Base-by-base conservation (phyloP, 2,113 vertebrate species). In the Scytalopus superciliaris region DNA sequence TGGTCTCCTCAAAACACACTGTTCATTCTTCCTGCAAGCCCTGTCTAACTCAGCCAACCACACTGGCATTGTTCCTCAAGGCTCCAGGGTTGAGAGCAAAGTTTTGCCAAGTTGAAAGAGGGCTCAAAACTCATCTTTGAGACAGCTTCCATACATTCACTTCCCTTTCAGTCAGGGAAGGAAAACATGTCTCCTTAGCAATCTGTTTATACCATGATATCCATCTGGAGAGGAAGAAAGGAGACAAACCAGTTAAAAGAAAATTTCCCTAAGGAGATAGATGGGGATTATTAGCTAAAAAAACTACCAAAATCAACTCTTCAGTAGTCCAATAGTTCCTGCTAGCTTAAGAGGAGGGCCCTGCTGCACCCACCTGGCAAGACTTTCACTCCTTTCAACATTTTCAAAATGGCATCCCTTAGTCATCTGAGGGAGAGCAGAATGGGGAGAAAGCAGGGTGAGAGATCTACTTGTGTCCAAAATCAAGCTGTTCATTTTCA, bases 151-250 rank as follows among this genome's bases (percentile, higher is more conserved):
- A 70, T 45, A 53, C 1, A 0, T 55, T 85, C 19, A 11, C 62
- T 72, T 87, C 31, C 40, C 59, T 79, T 78, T 50, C 47, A 89
- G 42, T 33, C 35, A 67, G 31, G 35, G 14, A 87, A 91, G 33
- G 56, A 82, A 87, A 42, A 49, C 0, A 1, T 18, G 74, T 87
- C 81, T 75, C 73, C 90, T 59, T 17, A 35, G 47, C 49, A 56
- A 87, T 39, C 75, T 81, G 69, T 31, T 89, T 52, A 68, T 35
- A 79, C 17, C 18, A 4, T 45, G 40, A 67, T 52, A 85, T 3
- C 78, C 73, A 68, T 57, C 53, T 56, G 78, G 28, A 73, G 60
- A 85, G 31, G 31, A 81, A 78, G 64, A 73, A 91, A 87, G 35
- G 35, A 66, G 30, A 81, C 14, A 87, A 84, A 84, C 6, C n/a